Evolutionary conservation across 1,140 invertebrate genomes (phyloP), one percentile per base, ranked within the genome.

Genomic region (Leptopilina boulardi): DNA sequence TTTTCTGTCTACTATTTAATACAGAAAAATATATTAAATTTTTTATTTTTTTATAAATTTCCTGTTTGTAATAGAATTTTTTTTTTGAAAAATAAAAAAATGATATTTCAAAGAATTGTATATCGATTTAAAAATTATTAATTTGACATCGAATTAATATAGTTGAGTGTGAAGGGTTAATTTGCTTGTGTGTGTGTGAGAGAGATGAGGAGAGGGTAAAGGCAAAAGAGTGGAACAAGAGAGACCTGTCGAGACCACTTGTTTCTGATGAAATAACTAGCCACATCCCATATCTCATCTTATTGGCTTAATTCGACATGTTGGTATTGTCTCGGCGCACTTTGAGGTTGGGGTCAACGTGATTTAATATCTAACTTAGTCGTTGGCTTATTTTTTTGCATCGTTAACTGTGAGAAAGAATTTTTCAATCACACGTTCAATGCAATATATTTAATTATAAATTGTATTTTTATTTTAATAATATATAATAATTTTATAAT

Each of bases 251-350:
- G 66, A 70, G 56, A 75, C 70, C 51, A 77, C 75, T 80, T 77
- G 78, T 75, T 72, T 71, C 23, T 80, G 78, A 85, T 86, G 76
- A 79, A 84, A 85, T 85, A 86, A 86, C 79, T 75, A 78, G 76
- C 79, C 73, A 80, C 84, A 84, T 86, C 84, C 83, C 79, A 75
- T 77, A 81, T 73, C 75, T 78, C 74, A 79, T 79, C 75, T 71
- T 70, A 77, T 82, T 80, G 34, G 42, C 56, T 83, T 77, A 78
- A 82, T 84, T 75, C 41, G 74, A 66, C 59, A 66, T 66, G 59
- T 66, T 30, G n/a, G 59, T 66, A 66, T 66, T 66, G 59, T 23
- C 59, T 66, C 23, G 59, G n/a, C 59, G 59, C 59, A 66, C 59
- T 66, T 66, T 66, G 26, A 66, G 59, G 23, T 34, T 66, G 13